Conservation (phyloP, 2,113 vertebrate genomes). For the Aspidoscelis tigris region DNA sequence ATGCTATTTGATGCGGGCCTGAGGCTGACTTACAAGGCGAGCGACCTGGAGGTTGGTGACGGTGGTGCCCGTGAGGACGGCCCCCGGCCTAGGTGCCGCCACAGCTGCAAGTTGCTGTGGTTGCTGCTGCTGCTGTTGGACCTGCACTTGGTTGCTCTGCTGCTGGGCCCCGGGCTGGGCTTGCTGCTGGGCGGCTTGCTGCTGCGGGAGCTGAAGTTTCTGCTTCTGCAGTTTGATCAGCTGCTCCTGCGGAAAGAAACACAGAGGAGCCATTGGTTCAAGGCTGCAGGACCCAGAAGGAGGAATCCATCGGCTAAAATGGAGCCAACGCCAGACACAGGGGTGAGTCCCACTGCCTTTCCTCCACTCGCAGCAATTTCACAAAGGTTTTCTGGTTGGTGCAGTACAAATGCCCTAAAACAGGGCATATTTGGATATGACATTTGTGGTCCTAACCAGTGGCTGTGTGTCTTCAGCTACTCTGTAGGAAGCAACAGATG, state of each 20-base stretch:
- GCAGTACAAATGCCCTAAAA: too few species aligned
- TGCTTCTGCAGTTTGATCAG: constrained; percentile 85
- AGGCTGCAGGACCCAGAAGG: neutral
- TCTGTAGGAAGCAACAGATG: too few species aligned
- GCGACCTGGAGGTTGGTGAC: constrained; percentile 90
- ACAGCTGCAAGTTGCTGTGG: constrained; percentile 88
- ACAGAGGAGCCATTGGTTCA: too few species aligned
- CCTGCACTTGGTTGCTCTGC: constrained; percentile 80
- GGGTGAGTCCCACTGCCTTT: neutral
- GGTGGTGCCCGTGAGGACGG: constrained; percentile 84
- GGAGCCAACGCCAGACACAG: neutral
- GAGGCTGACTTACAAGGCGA: constrained; percentile 85
- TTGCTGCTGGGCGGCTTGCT: constrained; percentile 74
- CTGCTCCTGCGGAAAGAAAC: constrained; percentile 79
- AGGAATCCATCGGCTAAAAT: neutral
- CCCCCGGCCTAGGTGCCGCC: constrained; percentile 83
- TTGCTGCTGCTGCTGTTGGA: constrained; percentile 77
- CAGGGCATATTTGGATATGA: too few species aligned
- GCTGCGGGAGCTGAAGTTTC: constrained; percentile 86
- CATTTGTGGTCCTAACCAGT: too few species aligned
- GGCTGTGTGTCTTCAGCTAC: too few species aligned
- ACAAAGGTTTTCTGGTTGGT: neutral
- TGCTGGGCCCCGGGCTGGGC: constrained; percentile 74
- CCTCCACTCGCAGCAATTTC: neutral
- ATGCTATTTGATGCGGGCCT: neutral